Evolutionary conservation across 2,888 invertebrate genomes (phyloP).

Genomic region (Drosophila percnosoma): DNA sequence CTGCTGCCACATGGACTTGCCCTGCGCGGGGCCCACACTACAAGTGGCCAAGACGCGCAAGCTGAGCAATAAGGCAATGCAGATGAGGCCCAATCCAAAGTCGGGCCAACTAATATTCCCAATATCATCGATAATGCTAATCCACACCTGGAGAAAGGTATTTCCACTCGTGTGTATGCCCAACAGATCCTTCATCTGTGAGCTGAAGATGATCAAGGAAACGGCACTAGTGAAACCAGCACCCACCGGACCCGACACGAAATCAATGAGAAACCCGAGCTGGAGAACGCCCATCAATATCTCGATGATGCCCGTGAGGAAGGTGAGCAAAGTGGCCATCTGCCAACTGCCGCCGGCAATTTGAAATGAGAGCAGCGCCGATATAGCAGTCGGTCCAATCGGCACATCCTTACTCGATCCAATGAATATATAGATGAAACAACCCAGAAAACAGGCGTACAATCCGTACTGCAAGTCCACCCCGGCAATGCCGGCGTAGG

Average conservation of each 20-base stretch:
- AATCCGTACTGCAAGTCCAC: slow-evolving; percentile 94
- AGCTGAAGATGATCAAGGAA: slow-evolving; percentile 94
- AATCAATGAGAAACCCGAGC: slow-evolving; percentile 94
- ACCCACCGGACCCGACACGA: slow-evolving; percentile 95
- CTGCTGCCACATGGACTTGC: slow-evolving; percentile 86
- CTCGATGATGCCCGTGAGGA: slow-evolving; percentile 91
- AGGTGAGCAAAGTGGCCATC: slow-evolving; percentile 90
- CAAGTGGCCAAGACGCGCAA: slow-evolving; percentile 91
- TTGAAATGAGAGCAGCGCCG: slow-evolving; percentile 94
- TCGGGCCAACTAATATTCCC: slow-evolving; percentile 90
- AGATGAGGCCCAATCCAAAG: slow-evolving; percentile 90
- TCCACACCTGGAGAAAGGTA: slow-evolving; percentile 93
- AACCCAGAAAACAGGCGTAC: slow-evolving; percentile 96
- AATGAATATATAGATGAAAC: slow-evolving; percentile 94
- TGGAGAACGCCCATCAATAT: slow-evolving; percentile 93
- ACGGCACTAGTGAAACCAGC: slow-evolving; percentile 96
- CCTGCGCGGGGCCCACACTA: slow-evolving; percentile 87
- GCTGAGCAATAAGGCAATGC: slow-evolving; percentile 90
- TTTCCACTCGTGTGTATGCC: slow-evolving; percentile 90
- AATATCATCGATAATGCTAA: slow-evolving; percentile 89
- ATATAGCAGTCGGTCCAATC: slow-evolving; percentile 96
- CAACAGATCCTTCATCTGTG: slow-evolving; percentile 93
- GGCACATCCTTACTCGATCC: slow-evolving; percentile 97
- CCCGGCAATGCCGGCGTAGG: slow-evolving; percentile 92
- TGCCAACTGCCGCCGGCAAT: slow-evolving; percentile 89